Evolutionary conservation across 2,888 invertebrate species (phyloP).

Genomic region (Eulithis prunata): DNA sequence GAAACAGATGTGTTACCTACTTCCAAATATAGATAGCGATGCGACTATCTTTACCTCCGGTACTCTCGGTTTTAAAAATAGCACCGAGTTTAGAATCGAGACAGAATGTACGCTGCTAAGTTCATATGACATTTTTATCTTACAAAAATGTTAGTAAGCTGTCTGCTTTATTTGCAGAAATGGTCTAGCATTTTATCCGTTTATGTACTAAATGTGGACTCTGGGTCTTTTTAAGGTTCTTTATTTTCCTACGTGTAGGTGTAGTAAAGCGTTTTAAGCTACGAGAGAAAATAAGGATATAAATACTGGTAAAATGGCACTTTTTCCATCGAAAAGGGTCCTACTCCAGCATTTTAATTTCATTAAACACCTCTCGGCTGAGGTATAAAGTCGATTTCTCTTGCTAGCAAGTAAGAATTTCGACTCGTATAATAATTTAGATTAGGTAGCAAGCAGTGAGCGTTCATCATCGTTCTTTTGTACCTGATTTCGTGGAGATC

Average conservation of each 20-base stretch:
- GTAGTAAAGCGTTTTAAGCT: constrained; percentile 49
- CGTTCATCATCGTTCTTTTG: constrained; percentile 85
- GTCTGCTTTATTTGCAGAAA: constrained; percentile 26
- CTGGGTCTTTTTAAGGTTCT: constrained; percentile 1
- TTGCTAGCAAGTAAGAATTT: constrained; percentile 81
- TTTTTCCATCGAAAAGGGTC: constrained; percentile 72
- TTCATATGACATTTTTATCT: constrained; percentile 30
- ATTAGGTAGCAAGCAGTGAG: constrained; percentile 83
- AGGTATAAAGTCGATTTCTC: constrained; percentile 82
- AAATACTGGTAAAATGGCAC: constrained; percentile 69
- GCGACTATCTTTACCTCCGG: constrained; percentile 28
- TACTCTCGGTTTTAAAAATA: constrained; percentile 23
- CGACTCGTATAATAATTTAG: constrained; percentile 84
- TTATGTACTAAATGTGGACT: constrained; percentile 15
- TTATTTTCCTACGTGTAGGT: constrained; percentile 6
- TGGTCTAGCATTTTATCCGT: constrained; percentile 17
- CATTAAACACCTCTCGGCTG: constrained; percentile 78
- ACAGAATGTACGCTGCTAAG: constrained; percentile 25
- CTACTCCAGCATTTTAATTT: constrained; percentile 79
- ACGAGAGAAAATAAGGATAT: constrained; percentile 68
- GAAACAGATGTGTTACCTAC: constrained; percentile 35
- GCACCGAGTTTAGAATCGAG: constrained; percentile 16
- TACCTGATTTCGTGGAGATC: constrained; percentile 83
- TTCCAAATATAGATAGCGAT: constrained; percentile 32
- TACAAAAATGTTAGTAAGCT: constrained; percentile 25